These are phyloP conservation scores for Caenorhabditis sp. DNA, from an alignment of 2,888 invertebrate genomes.

Conservation along the genomic window DNA sequence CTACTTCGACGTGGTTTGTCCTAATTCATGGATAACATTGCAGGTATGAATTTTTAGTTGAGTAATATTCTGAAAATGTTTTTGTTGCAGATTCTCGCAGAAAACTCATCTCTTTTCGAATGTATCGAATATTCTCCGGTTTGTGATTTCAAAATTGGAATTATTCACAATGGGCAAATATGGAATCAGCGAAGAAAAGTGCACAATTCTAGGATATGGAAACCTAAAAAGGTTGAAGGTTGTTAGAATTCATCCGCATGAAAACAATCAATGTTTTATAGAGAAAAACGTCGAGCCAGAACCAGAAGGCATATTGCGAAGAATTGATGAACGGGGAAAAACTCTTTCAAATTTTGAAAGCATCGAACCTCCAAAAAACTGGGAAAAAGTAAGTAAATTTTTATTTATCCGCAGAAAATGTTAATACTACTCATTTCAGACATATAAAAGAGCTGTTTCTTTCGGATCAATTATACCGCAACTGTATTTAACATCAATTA, in stretches of 20 bases:
- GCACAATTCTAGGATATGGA: conserved; percentile 36
- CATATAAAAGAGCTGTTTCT: conserved; percentile 23
- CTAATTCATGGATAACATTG: conserved; percentile 39
- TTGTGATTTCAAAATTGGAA: conserved; percentile 41
- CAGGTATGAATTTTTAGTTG: conserved; percentile 14
- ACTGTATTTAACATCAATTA: conserved; percentile 29
- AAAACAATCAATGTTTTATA: too few species aligned
- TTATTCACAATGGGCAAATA: conserved; percentile 33
- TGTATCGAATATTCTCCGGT: conserved; percentile 33
- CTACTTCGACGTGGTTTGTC: conserved; percentile 37
- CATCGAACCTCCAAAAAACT: conserved; percentile 20
- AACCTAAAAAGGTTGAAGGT: conserved; percentile 18
- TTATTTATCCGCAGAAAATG: background rate
- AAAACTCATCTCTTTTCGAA: conserved; percentile 22
- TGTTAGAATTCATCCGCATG: background rate
- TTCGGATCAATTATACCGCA: conserved; percentile 39
- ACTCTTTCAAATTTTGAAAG: conserved; percentile 13
- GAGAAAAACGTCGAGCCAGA: background rate
- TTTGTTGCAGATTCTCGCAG: conserved; percentile 19
- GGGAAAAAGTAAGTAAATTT: conserved; percentile 17
- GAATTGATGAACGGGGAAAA: conserved; percentile 41
- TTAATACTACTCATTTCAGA: conserved; percentile 13
- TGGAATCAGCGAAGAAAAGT: conserved; percentile 32
- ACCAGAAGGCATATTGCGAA: conserved; percentile 16
- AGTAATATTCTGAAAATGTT: background rate